Base-by-base conservation (phyloP, 2,888 invertebrate species). In the Ashinkailepas kermadecensis region DNA sequence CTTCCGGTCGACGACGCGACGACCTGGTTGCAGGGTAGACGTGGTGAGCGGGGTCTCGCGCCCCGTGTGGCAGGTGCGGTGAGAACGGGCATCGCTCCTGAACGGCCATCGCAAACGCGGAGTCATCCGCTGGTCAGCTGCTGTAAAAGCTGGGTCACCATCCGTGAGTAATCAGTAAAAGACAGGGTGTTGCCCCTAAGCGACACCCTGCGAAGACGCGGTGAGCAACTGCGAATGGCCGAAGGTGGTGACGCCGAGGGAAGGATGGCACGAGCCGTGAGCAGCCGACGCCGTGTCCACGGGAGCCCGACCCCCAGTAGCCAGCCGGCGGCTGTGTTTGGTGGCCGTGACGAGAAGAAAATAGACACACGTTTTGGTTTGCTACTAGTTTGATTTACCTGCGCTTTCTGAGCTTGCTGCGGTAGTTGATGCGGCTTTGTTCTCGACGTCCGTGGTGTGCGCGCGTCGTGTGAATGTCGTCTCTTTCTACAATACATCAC, bases 401-500 rank as follows among this genome's bases (percentile, higher is more conserved):
- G 70, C 39, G 70, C 70, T 70, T 70, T 70, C 70, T 70, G 70
- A 70, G 70, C 70, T 67, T 25, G 39, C 67, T 70, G 39, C 12
- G 70, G 15, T 70, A 25, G 10, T 39, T 15, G 70, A 39, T 25
- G 39, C 39, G 15, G 25, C 39, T 70, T 70, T 25, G 25, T 70
- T 23, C 23, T 15, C 25, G 15, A 39, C 70, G 39, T 70, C 39
- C 70, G 23, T 70, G 64, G 23, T 70, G 70, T 39, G 70, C 25
- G 23, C 15, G 39, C 39, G 39, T 39, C 39, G 3, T 12, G 6
- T 70, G 25, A 39, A 39, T 70, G 70, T 70, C 70, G 70, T 70
- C 70, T 70, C 70, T 70, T 70, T 70, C 70, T 70, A 70, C 70
- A 70, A 70, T 70, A 70, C 70, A 70, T 70, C 39, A 39, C 39